phyloP scores from a whole-genome alignment of 2,888 invertebrate genomes.

The Oligia strigilis region DNA sequence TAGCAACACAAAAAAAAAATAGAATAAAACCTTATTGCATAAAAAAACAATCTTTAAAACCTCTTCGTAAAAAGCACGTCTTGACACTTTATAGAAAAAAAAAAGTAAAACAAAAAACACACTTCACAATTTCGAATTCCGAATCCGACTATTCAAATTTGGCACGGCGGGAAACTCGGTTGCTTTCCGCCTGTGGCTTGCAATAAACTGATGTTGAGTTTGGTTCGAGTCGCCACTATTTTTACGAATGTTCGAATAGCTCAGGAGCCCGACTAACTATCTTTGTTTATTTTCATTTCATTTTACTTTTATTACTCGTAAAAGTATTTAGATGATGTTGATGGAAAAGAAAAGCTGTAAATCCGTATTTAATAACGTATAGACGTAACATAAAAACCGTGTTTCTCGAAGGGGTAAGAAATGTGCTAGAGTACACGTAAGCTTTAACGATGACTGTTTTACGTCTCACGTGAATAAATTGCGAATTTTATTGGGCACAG shows the following conservation, averaged over 20 bases:
- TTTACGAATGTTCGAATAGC: conserved; percentile 74
- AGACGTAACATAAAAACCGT: conserved; percentile 45
- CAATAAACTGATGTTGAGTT: conserved; percentile 75
- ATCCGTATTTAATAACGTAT: conserved; percentile 51
- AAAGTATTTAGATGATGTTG: conserved; percentile 56
- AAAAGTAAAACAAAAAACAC: conserved; percentile 11
- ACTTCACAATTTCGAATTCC: conserved; percentile 43
- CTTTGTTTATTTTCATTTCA: conserved; percentile 50
- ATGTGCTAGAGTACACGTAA: conserved; percentile 40
- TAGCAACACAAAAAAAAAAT: background rate
- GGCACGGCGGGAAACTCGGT: conserved; percentile 66
- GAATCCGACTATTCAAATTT: conserved; percentile 64
- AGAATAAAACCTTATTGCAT: conserved; percentile 2
- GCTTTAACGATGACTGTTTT: conserved; percentile 50
- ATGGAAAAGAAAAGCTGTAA: conserved; percentile 52
- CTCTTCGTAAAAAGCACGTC: conserved; percentile 19
- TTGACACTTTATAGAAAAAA: conserved; percentile 28
- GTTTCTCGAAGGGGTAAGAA: conserved; percentile 47
- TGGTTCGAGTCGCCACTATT: conserved; percentile 75
- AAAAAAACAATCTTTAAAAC: conserved; percentile 8
- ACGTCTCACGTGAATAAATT: conserved; percentile 53
- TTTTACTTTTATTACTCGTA: conserved; percentile 58
- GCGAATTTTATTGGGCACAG: conserved; percentile 39
- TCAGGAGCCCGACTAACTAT: conserved; percentile 62
- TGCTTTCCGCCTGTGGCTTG: conserved; percentile 74